Conservation (phyloP, 35 echinoderm and acorn worm genomes). For the Apostichopus californicus region DNA sequence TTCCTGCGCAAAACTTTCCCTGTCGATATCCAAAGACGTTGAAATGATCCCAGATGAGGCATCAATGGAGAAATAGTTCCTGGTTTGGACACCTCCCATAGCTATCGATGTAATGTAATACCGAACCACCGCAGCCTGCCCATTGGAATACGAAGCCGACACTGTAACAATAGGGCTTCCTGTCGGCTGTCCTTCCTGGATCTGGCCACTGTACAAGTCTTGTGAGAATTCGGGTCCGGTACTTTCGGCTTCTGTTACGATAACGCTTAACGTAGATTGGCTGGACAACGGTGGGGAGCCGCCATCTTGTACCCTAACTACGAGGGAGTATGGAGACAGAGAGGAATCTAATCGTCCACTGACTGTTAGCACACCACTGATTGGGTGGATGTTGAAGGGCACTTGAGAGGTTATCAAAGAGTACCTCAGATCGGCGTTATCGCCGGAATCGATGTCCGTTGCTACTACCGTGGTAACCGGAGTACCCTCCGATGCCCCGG, state of each 20-base stretch:
- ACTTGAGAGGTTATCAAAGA: conserved; percentile 44
- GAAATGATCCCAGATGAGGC: conserved; percentile 60
- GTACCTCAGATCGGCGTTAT: conserved; percentile 80
- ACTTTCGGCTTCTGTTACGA: conserved; percentile 63
- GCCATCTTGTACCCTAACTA: conserved; percentile 66
- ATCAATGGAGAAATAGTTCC: conserved; percentile 61
- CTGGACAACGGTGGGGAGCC: conserved; percentile 48
- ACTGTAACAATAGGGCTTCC: conserved; percentile 69
- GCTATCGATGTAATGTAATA: conserved; percentile 87
- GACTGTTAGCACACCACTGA: conserved; percentile 68
- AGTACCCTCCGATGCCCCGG: conserved; percentile 38
- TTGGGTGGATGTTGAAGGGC: conserved; percentile 72
- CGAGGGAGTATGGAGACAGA: conserved; percentile 54
- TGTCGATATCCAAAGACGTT: conserved; percentile 62
- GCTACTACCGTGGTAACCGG: conserved; percentile 71
- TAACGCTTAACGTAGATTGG: conserved; percentile 53
- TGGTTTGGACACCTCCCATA: conserved; percentile 45
- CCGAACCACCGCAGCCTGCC: conserved; percentile 49
- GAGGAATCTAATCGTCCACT: conserved; percentile 37
- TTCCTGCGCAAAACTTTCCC: conserved; percentile 59
- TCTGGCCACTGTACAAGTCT: conserved; percentile 47
- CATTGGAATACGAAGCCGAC: conserved; percentile 63
- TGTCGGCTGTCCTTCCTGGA: conserved; percentile 69
- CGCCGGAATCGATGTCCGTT: conserved; percentile 74
- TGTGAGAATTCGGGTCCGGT: conserved; percentile 65